phyloP scores from a whole-genome alignment of 2,888 invertebrate species.

The Malacosoma neustria region DNA sequence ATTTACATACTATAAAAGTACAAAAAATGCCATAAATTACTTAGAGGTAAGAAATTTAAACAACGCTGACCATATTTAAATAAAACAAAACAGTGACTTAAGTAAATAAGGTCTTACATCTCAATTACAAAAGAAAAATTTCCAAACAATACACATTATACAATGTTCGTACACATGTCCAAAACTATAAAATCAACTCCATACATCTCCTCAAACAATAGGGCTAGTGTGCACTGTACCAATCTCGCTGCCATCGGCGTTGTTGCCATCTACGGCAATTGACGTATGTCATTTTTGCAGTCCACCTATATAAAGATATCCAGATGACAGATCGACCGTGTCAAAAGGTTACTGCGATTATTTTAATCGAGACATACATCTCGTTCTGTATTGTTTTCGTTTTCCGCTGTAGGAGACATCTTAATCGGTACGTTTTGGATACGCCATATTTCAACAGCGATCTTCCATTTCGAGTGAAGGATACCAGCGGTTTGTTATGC shows the following conservation, averaged over 20 bases:
- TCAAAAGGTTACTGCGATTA: slow-evolving; percentile 55
- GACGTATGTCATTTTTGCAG: slow-evolving; percentile 47
- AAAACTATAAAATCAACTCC: background rate
- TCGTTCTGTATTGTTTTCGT: slow-evolving; percentile 55
- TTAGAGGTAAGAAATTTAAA: too few species aligned
- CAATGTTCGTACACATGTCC: background rate
- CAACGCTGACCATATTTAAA: too few species aligned
- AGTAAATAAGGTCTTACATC: too few species aligned
- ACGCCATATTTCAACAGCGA: slow-evolving; percentile 35
- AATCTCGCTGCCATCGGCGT: slow-evolving; percentile 49
- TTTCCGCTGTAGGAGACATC: slow-evolving; percentile 49
- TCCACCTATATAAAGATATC: slow-evolving; percentile 37
- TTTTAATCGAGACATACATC: slow-evolving; percentile 64
- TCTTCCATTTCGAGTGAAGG: slow-evolving; percentile 13
- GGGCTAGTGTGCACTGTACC: slow-evolving; percentile 23
- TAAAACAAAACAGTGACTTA: too few species aligned
- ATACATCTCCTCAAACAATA: slow-evolving; percentile 47
- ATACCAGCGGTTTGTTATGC: slow-evolving; percentile 44
- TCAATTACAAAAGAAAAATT: background rate
- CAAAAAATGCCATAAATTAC: too few species aligned
- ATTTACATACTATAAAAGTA: too few species aligned
- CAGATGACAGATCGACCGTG: slow-evolving; percentile 42
- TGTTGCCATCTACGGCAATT: slow-evolving; percentile 10
- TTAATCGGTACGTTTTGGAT: slow-evolving; percentile 46
- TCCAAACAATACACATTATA: background rate